Conservation (phyloP, 2,113 vertebrate genomes). For the Tetrao urogallus region DNA sequence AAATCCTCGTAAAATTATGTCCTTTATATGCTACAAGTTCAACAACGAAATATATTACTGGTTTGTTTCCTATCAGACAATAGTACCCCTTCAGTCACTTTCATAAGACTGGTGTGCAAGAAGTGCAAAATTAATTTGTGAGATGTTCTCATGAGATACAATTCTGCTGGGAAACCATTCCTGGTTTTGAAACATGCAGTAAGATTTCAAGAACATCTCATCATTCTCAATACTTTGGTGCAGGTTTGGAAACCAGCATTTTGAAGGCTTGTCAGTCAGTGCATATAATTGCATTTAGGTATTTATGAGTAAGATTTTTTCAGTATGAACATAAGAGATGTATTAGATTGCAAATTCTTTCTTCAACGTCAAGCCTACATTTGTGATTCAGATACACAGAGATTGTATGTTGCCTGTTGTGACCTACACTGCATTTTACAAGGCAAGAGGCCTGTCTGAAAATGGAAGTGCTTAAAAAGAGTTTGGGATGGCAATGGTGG, state of each 20-base stretch:
- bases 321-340: background rate
- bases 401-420: background rate
- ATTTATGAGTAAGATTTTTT: background rate
- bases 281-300: background rate
- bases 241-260: background rate
- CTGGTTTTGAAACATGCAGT: background rate
- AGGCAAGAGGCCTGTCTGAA: background rate
- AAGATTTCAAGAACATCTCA: background rate
- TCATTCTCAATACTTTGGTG: background rate
- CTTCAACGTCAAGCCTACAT: background rate
- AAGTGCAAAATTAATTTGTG: background rate
- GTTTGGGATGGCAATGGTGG: background rate
- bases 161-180: background rate
- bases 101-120: background rate
- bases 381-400: background rate
- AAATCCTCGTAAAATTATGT: background rate
- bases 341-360: background rate
- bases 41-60: background rate
- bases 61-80: background rate
- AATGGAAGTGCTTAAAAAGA: background rate
- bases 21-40: too few species aligned
- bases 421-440: background rate
- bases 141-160: background rate
- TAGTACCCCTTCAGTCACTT: background rate
- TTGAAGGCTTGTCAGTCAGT: background rate